Conservation (phyloP, 2,797 vertebrate genomes). For the Rhabdomys pumilio region DNA sequence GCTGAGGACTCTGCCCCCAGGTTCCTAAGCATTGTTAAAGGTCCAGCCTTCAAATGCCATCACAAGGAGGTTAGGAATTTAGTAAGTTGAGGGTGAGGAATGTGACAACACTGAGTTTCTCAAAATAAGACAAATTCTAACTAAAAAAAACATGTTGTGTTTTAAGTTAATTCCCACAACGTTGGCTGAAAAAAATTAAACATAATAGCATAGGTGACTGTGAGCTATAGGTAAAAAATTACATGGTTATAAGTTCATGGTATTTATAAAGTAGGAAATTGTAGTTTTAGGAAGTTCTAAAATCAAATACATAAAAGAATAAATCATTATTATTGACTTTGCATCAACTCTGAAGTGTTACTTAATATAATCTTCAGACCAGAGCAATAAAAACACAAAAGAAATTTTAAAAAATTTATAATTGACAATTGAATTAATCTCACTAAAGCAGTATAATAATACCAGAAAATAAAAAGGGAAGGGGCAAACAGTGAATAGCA, state of each 20-base stretch:
- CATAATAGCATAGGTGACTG: not conserved
- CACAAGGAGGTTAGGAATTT: not conserved
- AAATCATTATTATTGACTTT: not conserved
- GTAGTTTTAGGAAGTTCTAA: not conserved
- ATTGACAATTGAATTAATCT: not conserved
- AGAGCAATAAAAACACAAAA: not conserved
- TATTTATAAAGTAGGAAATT: not conserved
- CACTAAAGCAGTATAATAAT: not conserved
- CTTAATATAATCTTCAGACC: not conserved
- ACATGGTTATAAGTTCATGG: no score
- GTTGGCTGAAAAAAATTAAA: not conserved
- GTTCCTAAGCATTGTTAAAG: not conserved
- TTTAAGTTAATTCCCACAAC: not conserved
- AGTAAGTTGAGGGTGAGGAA: not conserved
- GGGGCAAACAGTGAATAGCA: not conserved
- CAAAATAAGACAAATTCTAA: not conserved
- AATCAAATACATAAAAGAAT: not conserved
- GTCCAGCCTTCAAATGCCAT: not conserved
- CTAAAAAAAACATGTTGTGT: not conserved
- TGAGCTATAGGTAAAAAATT: not conserved
- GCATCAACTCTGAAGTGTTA: not conserved
- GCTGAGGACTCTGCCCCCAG: not conserved
- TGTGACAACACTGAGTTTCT: not conserved
- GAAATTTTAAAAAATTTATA: not conserved
- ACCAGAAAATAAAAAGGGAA: not conserved